Base-by-base conservation (phyloP, 2,113 vertebrate genomes). In the Sturnira hondurensis region DNA sequence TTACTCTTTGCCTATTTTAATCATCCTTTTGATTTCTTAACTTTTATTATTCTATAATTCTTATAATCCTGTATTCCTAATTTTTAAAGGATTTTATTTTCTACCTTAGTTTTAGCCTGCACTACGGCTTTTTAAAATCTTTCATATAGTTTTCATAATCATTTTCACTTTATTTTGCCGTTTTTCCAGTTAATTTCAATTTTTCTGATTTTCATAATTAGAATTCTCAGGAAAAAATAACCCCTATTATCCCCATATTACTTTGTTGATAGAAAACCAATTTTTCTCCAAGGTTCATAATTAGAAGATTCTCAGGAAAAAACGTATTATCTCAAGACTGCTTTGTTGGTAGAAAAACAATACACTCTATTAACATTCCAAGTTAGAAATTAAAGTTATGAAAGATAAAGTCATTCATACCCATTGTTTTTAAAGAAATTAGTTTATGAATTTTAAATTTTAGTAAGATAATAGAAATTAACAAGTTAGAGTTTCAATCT, bases 11-110 rank as follows among this genome's bases (percentile, higher is more conserved):
- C 17, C 26, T 95, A 85, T 95, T 95, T 94, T 88, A 96, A 85
- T 80, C 24, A 82, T 43, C 10, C 26, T 6, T 11, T 41, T 54
- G 22, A 71, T 73, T 93, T 93, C 45, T 88, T 91, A 91, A 83
- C 6, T 68, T 91, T 89, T 73, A 74, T 76, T 90, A 65, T 50
- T 77, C 74, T 54, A 67, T 28, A 73, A 76, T 65, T 92, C 31
- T 96, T 80, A 95, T 1, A 93, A 93, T 45, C 26, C 85, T 93
- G 3, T 6, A 76, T 36, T 73, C 31, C 43, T 63, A 88, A 91
- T 47, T 96, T 94, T 77, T 90, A 20, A 95, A 93, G 56, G 89
- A 85, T 26, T 83, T 94, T 95, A 93, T 90, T 78, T 91, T 81
- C 47, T 89, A 93, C 6, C 33, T 91, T 65, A 31, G 54, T 68